These are phyloP conservation scores for Danio choprae DNA, from an alignment of 2,797 vertebrate species.

Conservation along the genomic window DNA sequence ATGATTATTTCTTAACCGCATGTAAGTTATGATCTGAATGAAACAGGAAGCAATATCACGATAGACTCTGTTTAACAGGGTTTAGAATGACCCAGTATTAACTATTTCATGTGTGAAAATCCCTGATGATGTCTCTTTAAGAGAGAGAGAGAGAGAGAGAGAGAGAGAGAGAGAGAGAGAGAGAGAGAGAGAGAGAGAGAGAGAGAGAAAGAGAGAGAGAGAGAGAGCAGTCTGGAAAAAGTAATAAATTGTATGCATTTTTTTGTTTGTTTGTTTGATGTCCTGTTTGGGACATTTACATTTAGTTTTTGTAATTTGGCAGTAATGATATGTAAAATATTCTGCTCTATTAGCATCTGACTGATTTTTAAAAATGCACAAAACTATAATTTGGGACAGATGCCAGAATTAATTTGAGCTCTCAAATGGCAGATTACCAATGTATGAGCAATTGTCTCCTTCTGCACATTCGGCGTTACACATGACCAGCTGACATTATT, in stretches of 20 bases:
- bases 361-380: slow-evolving; percentile 30
- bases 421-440: slow-evolving; percentile 27
- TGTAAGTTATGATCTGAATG: too few relatives aligned
- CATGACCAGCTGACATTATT: slow-evolving; percentile 39
- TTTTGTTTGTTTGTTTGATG: background rate
- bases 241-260: too few relatives aligned
- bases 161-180: too few relatives aligned
- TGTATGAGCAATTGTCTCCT: slow-evolving; percentile 40
- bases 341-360: slow-evolving; percentile 36
- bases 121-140: background rate
- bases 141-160: background rate
- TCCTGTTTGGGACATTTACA: background rate
- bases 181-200: too few relatives aligned
- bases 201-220: too few relatives aligned
- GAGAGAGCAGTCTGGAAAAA: too few relatives aligned
- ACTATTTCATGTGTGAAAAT: background rate
- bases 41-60: too few relatives aligned
- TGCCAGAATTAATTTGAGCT: background rate
- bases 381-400: slow-evolving; percentile 29
- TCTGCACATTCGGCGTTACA: slow-evolving; percentile 40
- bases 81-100: too few relatives aligned
- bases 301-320: background rate
- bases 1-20: too few relatives aligned
- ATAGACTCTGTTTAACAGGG: too few relatives aligned
- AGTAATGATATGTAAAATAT: slow-evolving; percentile 27